These are phyloP conservation scores for Laticauda colubrina DNA, from an alignment of 2,113 vertebrate species.

Conservation along the genomic window DNA sequence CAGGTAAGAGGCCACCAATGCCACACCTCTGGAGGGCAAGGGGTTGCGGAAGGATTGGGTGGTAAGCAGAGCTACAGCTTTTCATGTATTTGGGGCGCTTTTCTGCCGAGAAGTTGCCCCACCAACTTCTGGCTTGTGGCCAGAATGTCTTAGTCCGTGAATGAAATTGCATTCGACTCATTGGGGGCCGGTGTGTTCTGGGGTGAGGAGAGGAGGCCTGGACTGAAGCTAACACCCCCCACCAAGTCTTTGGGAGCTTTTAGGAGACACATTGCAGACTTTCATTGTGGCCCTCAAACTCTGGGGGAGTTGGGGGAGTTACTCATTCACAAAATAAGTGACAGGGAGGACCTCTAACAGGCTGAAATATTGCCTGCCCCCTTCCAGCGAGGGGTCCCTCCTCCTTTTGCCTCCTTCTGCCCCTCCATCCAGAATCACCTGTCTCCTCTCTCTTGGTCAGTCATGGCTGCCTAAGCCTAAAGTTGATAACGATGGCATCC, in stretches of 20 bases:
- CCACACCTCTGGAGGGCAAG: rapidly evolving
- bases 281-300: neutral
- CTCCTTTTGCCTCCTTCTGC: neutral
- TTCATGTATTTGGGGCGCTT: neutral
- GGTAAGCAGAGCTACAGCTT: no score
- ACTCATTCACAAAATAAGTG: neutral
- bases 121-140: neutral
- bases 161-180: neutral
- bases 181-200: no score
- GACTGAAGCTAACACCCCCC: neutral
- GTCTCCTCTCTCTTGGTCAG: neutral
- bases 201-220: neutral
- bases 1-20: constrained; percentile 59
- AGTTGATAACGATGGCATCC: neutral
- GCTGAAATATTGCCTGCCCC: neutral
- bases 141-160: neutral
- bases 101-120: neutral
- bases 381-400: neutral
- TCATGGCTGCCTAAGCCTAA: neutral
- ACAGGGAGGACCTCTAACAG: neutral
- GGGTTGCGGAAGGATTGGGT: neutral
- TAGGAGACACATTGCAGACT: neutral
- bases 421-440: neutral
- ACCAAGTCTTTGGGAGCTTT: neutral
- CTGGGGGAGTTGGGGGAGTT: neutral